Evolutionary conservation across 2,797 vertebrate genomes (phyloP).

Genomic region (Acridotheres tristis): DNA sequence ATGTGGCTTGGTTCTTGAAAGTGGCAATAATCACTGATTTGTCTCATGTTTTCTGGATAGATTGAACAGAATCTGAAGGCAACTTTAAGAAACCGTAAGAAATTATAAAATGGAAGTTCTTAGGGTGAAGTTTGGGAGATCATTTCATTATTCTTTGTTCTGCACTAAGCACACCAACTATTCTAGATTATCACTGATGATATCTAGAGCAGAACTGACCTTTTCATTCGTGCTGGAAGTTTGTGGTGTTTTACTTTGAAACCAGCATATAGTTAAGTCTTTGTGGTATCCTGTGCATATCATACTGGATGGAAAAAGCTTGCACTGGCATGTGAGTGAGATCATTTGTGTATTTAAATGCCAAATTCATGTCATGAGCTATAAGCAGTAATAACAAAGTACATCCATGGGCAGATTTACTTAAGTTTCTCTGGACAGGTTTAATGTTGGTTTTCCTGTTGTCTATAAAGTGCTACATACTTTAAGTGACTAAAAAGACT

Average conservation of each 20-base stretch:
- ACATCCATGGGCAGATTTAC: background rate
- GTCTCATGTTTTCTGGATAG: background rate
- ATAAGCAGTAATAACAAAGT: background rate
- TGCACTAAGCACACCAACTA: background rate
- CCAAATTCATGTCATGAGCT: background rate
- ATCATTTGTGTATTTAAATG: background rate
- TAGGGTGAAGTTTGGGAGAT: background rate
- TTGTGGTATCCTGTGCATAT: background rate
- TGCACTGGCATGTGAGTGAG: background rate
- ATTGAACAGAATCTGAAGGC: background rate
- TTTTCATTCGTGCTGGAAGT: background rate
- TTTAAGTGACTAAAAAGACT: background rate
- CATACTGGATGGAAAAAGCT: background rate
- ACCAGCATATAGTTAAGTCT: background rate
- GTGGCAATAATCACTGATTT: background rate
- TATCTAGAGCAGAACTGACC: background rate
- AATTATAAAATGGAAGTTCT: background rate
- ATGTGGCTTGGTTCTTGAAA: background rate
- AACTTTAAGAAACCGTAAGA: background rate
- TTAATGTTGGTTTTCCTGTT: background rate
- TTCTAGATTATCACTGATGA: background rate
- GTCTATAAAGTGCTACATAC: background rate
- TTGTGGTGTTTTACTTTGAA: background rate
- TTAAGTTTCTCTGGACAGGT: background rate
- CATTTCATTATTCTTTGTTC: background rate